phyloP scores from a whole-genome alignment of 1,140 invertebrate genomes.

The Oppia nitens region DNA sequence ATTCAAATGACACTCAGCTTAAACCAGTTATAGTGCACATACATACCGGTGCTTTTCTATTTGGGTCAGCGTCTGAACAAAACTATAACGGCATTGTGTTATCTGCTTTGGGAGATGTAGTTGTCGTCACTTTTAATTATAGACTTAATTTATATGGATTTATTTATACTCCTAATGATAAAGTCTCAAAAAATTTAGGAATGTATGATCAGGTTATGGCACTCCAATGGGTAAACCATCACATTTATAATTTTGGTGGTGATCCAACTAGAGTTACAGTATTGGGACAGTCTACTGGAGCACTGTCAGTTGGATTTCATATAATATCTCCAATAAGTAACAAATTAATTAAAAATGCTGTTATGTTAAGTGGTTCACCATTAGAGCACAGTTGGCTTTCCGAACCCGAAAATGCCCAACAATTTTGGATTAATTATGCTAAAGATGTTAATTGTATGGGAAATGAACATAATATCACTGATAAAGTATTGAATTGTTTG shows the following conservation, averaged over 20 bases:
- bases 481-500: constrained; percentile 2
- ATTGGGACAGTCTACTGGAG: constrained; percentile 38
- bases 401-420: background rate
- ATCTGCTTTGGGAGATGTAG: constrained; percentile 32
- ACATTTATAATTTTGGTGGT: constrained; percentile 26
- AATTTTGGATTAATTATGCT: constrained; percentile 9
- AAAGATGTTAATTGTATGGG: background rate
- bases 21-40: constrained; percentile 38
- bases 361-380: constrained; percentile 36
- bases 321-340: constrained; percentile 63
- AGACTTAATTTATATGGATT: constrained; percentile 28
- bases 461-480: background rate
- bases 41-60: constrained; percentile 39
- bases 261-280: constrained; percentile 24
- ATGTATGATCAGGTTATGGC: constrained; percentile 29
- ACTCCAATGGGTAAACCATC: constrained; percentile 28
- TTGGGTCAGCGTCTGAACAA: constrained; percentile 31
- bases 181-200: constrained; percentile 24
- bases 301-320: constrained; percentile 76
- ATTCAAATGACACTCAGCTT: constrained; percentile 12
- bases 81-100: constrained; percentile 9
- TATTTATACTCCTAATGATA: constrained; percentile 4
- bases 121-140: constrained; percentile 46
- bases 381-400: background rate
- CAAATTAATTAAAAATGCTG: constrained; percentile 69